Conservation (phyloP, 2,888 invertebrate genomes). For the Sphaerophoria taeniata region DNA sequence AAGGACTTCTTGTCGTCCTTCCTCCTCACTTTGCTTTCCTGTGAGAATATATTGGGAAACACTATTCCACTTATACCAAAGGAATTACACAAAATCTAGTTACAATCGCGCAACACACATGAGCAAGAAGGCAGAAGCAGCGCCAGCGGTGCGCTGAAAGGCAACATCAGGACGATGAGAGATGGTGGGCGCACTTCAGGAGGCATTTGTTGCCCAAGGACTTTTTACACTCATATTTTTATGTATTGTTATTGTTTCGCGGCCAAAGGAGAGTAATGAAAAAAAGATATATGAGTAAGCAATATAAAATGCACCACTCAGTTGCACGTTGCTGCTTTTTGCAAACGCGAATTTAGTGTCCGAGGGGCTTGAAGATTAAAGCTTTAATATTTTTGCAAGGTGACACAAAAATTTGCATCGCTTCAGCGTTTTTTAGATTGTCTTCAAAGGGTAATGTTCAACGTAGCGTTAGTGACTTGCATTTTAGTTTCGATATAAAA, state of each 20-base stretch:
- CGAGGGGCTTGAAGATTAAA: background rate
- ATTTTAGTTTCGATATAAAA: no score
- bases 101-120: constrained; percentile 35
- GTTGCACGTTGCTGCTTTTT: constrained; percentile 18
- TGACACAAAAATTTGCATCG: background rate
- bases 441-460: no score
- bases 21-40: no score
- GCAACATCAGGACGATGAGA: constrained; percentile 11
- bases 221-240: constrained; percentile 40
- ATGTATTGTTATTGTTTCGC: constrained; percentile 65
- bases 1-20: constrained; percentile 22
- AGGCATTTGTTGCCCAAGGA: constrained; percentile 71
- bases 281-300: background rate
- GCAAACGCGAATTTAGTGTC: background rate
- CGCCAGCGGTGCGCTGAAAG: background rate
- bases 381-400: background rate
- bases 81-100: constrained; percentile 67
- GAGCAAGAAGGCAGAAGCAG: constrained; percentile 3
- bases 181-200: constrained; percentile 37
- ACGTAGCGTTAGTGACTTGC: no score
- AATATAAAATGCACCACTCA: background rate
- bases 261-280: constrained; percentile 35
- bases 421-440: background rate
- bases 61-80: constrained; percentile 49
- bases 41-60: constrained; percentile 51